Evolutionary conservation across 2,113 vertebrate genomes (phyloP).

Genomic region (Neolamprologus fasciatus): DNA sequence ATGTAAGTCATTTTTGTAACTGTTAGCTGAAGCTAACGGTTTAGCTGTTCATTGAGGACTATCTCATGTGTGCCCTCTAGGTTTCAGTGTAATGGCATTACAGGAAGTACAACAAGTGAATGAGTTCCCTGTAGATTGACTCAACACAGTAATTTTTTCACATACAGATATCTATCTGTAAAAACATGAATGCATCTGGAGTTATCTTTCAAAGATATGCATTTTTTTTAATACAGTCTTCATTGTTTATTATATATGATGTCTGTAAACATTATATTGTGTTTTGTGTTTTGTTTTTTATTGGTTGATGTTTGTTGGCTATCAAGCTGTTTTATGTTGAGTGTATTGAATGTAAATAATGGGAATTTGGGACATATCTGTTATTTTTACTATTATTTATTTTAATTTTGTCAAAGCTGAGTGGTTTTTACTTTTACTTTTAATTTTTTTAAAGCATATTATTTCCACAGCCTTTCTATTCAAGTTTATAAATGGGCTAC

Average conservation of each 20-base stretch:
- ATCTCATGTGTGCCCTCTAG: background rate
- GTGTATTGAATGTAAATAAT: background rate
- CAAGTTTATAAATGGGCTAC: background rate
- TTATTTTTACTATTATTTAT: background rate
- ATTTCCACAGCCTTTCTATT: background rate
- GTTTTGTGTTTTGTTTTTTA: background rate
- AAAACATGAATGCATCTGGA: background rate
- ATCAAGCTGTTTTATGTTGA: background rate
- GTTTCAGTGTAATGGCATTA: background rate
- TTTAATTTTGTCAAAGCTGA: background rate
- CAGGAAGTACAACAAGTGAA: background rate
- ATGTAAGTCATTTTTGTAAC: background rate
- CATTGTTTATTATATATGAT: background rate
- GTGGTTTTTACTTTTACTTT: background rate
- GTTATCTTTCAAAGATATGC: background rate
- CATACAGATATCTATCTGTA: background rate
- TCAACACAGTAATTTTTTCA: background rate
- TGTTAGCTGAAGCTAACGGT: background rate
- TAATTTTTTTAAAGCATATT: background rate
- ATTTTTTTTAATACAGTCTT: background rate
- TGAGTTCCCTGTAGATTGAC: background rate
- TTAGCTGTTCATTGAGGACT: background rate
- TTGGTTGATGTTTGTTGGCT: background rate
- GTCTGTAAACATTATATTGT: background rate
- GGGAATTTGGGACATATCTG: background rate